Conservation (phyloP, 2,797 vertebrate genomes). For the Ctenopoma kingsleyae region DNA sequence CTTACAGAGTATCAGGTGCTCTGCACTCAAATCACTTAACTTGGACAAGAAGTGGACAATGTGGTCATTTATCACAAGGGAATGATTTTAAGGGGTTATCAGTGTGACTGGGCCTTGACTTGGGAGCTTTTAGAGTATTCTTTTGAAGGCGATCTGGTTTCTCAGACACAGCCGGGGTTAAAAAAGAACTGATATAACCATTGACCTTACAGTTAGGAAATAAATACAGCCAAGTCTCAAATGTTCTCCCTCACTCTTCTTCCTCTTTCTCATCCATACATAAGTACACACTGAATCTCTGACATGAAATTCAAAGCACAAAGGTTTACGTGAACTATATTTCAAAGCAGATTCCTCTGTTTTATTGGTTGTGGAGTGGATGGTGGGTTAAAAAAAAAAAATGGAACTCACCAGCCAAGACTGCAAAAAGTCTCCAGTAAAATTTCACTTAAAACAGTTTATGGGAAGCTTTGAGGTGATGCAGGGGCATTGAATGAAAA, state of each 20-base stretch:
- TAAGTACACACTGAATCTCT: conserved; percentile 10
- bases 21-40: conserved; percentile 68
- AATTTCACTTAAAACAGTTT: conserved; percentile 43
- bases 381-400: conserved; percentile 22
- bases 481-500: conserved; percentile 22
- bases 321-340: conserved; percentile 21
- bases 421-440: conserved; percentile 52
- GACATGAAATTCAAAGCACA: conserved; percentile 30
- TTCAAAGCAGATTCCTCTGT: conserved; percentile 36
- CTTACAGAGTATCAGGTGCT: conserved; percentile 33
- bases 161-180: conserved; percentile 14
- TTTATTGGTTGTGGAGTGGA: conserved; percentile 40
- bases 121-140: conserved; percentile 19
- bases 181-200: conserved; percentile 4
- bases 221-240: conserved; percentile 10
- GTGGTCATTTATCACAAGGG: conserved; percentile 39
- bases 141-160: conserved; percentile 37
- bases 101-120: conserved; percentile 29
- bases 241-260: conserved; percentile 5
- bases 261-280: background rate
- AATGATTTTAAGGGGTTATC: conserved; percentile 48
- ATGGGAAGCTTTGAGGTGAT: conserved; percentile 33
- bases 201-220: conserved; percentile 19
- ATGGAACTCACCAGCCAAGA: conserved; percentile 21
- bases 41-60: conserved; percentile 52